Evolutionary conservation across 2,113 vertebrate genomes (phyloP), one percentile per base, ranked within the genome.

Genomic region (Erythrolamprus reginae): DNA sequence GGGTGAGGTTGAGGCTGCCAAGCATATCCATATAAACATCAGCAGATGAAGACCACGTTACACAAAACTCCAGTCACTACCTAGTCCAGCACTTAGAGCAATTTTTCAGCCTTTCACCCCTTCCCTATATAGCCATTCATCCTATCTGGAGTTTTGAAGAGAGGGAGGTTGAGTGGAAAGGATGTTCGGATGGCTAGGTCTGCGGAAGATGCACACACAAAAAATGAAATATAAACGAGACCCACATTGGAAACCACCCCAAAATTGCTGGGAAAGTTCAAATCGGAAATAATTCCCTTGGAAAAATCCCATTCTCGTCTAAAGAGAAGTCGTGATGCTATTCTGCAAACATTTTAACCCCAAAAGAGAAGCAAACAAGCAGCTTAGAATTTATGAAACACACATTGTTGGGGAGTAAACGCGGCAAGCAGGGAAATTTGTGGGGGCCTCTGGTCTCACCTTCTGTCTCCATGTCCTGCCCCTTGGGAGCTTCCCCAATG

Each of bases 391-490:
- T 45, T 55, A 90, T 42, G 26, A 26, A 5, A 56, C 56, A 5
- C 33, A 4, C 50, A 52, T 70, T 5, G 33, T 82, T 92, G 12
- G 50, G 50, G 23, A 91, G 89, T 88, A 92, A 13, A 84, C 23
- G 84, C 5, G 8, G 58, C 13, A 38, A 92, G 33, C 1, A 21
- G 52, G 21, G 0, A 45, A 84, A 89, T 88, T 51, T 92, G 77
- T 38, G 19, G n/a, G 48, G 12, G 70, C 47, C 12, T n/a, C 5
- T 8, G n/a, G 70, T 0, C 96, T 95, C 96, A 99, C 98, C 99
- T 98, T 99, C 99, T 51, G 99, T 99, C 95, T 99, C 99, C 99
- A 99, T 99, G 95, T 99, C 98, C 23, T 99, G 98, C 84, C 98
- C 98, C 96, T 99, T 99, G 0, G 99, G 99, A 53, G 99, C 98